Base-by-base conservation (phyloP, 2,113 vertebrate genomes). In the Entelurus aequoreus region DNA sequence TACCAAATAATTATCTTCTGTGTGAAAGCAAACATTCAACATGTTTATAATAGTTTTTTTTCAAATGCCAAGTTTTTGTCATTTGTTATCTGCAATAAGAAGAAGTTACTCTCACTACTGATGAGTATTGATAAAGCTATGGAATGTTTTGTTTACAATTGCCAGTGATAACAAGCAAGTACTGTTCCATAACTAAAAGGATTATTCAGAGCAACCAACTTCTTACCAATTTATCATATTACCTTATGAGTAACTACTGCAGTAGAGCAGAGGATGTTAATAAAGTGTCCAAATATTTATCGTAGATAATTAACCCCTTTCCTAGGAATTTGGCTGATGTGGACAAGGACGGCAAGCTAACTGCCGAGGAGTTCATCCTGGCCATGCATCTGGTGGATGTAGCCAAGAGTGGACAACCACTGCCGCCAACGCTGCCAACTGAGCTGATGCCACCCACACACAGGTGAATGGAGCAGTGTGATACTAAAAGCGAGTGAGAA, bases 301-400 rank as follows among this genome's bases (percentile, higher is more conserved):
- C 1, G 16, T 12, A 6, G 59, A 13, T 6, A 28, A 51, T 19
- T 64, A 16, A 49, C 63, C 7, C 11, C 12, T 55, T 38, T 44
- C 57, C 3, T 72, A 99, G 97, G 97, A 96, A 88, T 60, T 85
- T 99, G 67, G 90, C 97, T 65, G 97, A 99, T 75, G 84, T 97
- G 15, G 93, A 98, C 82, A 93, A 94, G 63, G 94, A 99, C 3
- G 97, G 97, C 14, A 97, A 98, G 71, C 87, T 99, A 15, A 95
- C 87, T 72, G 95, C 93, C 0, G 97, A 99, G n/a, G 97, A 99
- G 87, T 98, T 98, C 82, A 94, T 98, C 68, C 85, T 99, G 72
- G 96, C 96, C 0, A 98, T 98, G 97, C 94, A 99, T 66, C 90
- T 99, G 37, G 95, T 94, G 0, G 97, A 99, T 65, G 86, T 95